Percentiles rank a stretch among this genome's conserved stretches.
Evolutionary conservation across 2,888 invertebrate genomes (phyloP).

Genomic region (Parelbella ahira): DNA sequence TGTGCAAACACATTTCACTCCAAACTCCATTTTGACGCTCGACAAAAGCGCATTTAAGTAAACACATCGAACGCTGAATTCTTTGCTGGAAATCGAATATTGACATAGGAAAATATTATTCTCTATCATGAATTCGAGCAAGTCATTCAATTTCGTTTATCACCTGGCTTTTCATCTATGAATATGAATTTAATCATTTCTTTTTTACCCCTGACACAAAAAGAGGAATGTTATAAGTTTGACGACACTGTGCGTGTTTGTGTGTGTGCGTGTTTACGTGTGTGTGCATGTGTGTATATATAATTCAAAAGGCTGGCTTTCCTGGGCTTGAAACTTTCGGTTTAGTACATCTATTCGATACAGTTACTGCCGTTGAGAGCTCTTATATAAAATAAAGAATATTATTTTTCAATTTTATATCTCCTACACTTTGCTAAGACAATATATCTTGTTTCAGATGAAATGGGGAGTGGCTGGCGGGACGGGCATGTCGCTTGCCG

Average conservation of each 20-base stretch:
- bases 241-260: no score
- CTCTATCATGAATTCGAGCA: neutral
- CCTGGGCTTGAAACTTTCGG: no score
- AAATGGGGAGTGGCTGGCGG: constrained; percentile 71
- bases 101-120: neutral
- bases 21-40: neutral
- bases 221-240: no score
- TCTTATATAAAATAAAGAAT: no score
- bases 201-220: no score
- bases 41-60: neutral
- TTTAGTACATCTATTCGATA: constrained; percentile 1
- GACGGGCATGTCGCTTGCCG: constrained; percentile 67
- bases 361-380: no score
- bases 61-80: neutral
- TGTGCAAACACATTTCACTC: neutral
- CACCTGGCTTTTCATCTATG: no score
- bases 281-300: no score
- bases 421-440: constrained; percentile 10
- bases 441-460: constrained; percentile 58
- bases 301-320: no score
- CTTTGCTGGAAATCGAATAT: neutral
- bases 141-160: no score
- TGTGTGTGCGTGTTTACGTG: no score
- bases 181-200: no score
- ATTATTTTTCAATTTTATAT: constrained; percentile 13